Evolutionary conservation across 2,888 invertebrate genomes (phyloP), one percentile per base, ranked within the genome.

Genomic region (Congeria kusceri): DNA sequence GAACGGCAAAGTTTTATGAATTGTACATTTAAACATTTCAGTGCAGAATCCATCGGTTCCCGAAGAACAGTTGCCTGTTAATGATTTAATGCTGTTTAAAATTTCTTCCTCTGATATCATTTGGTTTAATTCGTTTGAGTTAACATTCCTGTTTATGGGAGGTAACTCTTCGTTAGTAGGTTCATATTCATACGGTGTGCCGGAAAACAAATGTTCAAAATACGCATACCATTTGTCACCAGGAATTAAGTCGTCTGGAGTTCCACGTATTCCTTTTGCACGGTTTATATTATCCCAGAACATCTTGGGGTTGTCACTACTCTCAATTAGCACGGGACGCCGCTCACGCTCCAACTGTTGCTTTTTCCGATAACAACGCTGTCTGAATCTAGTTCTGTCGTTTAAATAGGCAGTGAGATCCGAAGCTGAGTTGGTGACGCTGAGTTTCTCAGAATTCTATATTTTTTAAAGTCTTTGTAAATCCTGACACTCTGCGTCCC

Each of bases 11-110:
- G 29, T 63, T 39, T 46, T 11, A 27, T 57, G 5, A 18, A 62
- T 62, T 11, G 70, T 70, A n/a, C 23, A 20, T 63, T 70, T 70
- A 20, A 44, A 69, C 69, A 62, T 62, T 62, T 70, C 70, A 1
- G 62, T 56, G 53, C 63, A 32, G 4, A 57, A 32, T 18, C 70
- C 70, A 32, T 62, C 70, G 3, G 47, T 27, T 11, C 69, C 61
- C 23, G 61, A 7, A 20, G 61, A 58, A 62, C 53, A 44, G 20
- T 46, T 57, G 4, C 23, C 18, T 46, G 2, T 56, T 4, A 67
- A 28, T 39, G 58, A 57, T 4, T 20, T n/a, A 23, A 57, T 18
- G 39, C 39, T 58, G 9, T 65, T n/a, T 53, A 23, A 29, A 39
- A 67, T 67, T 58, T 67, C 67, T n/a, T 4, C 67, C 20, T 57